Evolutionary conservation across 1,140 invertebrate genomes (phyloP), one percentile per base, ranked within the genome.

Genomic region (Carcinoscorpius rotundicauda): DNA sequence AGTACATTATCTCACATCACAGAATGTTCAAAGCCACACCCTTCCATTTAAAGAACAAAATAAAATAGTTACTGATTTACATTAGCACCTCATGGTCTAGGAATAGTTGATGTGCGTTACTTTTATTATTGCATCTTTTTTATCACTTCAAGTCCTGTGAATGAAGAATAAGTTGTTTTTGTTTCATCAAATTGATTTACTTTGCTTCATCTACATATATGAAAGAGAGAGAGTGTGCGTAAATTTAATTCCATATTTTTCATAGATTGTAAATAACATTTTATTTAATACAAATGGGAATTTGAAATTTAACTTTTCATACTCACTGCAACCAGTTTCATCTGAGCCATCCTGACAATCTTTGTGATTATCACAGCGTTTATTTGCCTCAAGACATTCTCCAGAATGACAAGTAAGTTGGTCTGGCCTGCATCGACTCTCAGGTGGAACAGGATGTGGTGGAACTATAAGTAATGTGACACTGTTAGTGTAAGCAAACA

Each of bases 361-460:
- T 73, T 84, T 87, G 75, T 89, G 87, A 10, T 88, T 88, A 70
- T 91, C 88, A 71, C 86, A 98, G 66, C 92, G 67, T 61, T 68
- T 68, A 29, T 49, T 9, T 29, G 60, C 58, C 11, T 57, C 56
- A 59, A 70, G 58, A 58, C 69, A 70, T 67, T 70, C 67, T n/a
- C 64, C 64, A 51, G 67, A 68, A 10, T 58, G 49, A n/a, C 66
- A 68, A 56, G 53, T 62, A 49, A 68, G 49, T n/a, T 68, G 53
- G 53, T 68, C 61, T 8, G 10, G 48, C 8, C 56, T 53, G 60
- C 66, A 68, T 6, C 29, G 63, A 48, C 49, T 8, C n/a, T 49
- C 48, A 4, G 50, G 56, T 29, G 10, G 52, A n/a, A 62, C 29
- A 62, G 3, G 10, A 52, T 52, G 48, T 9, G 29, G 29, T 0